phyloP scores from a whole-genome alignment of 2,113 vertebrate genomes.

The Ptychochromis oligacanthus region DNA sequence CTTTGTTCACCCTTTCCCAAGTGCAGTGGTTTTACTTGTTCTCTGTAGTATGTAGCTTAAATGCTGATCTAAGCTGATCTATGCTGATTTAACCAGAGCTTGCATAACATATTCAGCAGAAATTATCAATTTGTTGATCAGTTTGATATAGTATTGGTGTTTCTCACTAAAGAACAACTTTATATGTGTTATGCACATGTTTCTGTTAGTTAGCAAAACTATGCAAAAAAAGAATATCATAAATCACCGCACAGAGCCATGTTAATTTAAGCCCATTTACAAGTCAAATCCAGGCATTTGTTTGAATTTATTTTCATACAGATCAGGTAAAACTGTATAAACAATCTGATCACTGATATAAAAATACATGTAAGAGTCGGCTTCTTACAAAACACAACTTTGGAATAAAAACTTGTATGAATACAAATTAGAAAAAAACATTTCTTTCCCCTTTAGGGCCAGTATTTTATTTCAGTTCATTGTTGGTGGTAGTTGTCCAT shows the following conservation, averaged over 20 bases:
- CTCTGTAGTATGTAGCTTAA: too few relatives aligned
- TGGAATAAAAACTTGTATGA: neutral
- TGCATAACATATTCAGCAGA: fast-evolving
- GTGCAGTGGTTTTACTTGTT: too few relatives aligned
- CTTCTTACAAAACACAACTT: neutral
- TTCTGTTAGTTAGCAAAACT: neutral
- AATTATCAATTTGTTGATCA: neutral
- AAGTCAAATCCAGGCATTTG: neutral
- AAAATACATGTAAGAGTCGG: neutral
- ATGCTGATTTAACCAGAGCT: neutral
- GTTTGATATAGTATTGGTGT: too few relatives aligned
- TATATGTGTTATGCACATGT: neutral
- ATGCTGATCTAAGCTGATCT: neutral
- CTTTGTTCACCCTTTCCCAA: too few relatives aligned
- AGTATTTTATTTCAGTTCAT: too few relatives aligned
- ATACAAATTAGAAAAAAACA: neutral
- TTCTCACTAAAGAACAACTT: neutral
- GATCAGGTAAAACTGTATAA: neutral
- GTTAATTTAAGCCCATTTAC: conserved; percentile 35
- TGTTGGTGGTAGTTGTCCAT: neutral
- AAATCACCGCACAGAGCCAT: conserved; percentile 38
- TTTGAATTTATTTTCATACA: conserved; percentile 1
- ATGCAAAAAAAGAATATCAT: conserved; percentile 24
- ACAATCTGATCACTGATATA: neutral
- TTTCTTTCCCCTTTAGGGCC: too few relatives aligned